Base-by-base conservation (phyloP, 2,113 vertebrate species). In the Oostethus manadensis region DNA sequence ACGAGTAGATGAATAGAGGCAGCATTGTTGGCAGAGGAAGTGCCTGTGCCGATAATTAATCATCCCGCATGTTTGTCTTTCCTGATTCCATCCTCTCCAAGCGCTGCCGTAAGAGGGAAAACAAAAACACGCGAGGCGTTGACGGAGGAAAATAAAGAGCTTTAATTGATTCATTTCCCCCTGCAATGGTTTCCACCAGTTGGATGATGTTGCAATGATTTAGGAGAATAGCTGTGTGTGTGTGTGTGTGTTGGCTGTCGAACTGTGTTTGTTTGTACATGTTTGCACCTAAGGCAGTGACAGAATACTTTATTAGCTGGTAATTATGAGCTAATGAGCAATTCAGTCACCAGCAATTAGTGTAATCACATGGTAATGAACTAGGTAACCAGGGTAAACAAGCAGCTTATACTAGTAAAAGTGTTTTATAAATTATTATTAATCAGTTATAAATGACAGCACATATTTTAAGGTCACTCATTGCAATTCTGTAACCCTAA, bases 41-140 rank as follows among this genome's bases (percentile, higher is more conserved):
- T 70, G 69, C 61, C 10, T 17, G 62, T 62, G 69, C 78, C 62
- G 76, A 77, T 83, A 82, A 89, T 88, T 84, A 84, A 88, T 88
- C 83, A 85, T 88, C 73, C 55, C 58, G 17, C 51, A n/a, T 88
- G 75, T 89, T 88, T 87, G 82, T 84, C 80, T 87, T 89, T 88
- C 84, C 85, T 77, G 78, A 80, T 62, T 1, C 77, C 69, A 72
- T 87, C 77, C 87, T 88, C 83, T 88, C 86, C 84, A 82, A 86
- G 72, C 66, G 61, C 75, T 87, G 82, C 80, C 58, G 70, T 82
- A 84, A 85, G 82, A 81, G 74, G 71, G 74, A 85, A 82, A 87
- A 86, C 82, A 81, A 85, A 87, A 86, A 81, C 63, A 75, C 66
- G 68, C 11, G 57, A 74, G 71, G 64, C 66, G 74, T 53, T 77